Evolutionary conservation across 2,888 invertebrate species (phyloP).

Genomic region (Hirtodrosophila histrioides): DNA sequence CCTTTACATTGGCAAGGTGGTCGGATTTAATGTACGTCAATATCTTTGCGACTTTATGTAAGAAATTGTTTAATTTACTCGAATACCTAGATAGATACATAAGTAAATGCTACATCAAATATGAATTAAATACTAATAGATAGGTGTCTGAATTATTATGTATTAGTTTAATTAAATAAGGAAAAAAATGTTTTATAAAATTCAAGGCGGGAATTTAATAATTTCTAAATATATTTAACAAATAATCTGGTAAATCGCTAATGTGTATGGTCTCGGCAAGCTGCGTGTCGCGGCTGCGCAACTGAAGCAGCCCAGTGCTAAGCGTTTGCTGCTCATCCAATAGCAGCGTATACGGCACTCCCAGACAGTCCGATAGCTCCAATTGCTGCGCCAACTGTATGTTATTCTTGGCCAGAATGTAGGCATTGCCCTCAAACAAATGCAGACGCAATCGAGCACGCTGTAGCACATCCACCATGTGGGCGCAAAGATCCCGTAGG

Average conservation of each 20-base stretch:
- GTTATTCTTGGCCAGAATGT: slow-evolving; percentile 46
- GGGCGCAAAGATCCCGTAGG: slow-evolving; percentile 86
- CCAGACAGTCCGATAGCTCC: slow-evolving; percentile 83
- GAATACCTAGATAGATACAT: no score
- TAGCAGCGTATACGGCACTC: slow-evolving; percentile 90
- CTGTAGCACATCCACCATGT: slow-evolving; percentile 86
- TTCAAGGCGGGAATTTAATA: slow-evolving; percentile 4
- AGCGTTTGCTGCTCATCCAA: slow-evolving; percentile 88
- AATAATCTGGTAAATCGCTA: slow-evolving; percentile 87
- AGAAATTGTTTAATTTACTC: not conserved
- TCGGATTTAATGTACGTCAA: slow-evolving; percentile 90
- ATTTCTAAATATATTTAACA: slow-evolving; percentile 85
- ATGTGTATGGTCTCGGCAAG: slow-evolving; percentile 90
- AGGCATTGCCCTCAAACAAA: slow-evolving; percentile 1
- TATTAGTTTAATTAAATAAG: no score
- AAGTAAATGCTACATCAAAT: no score
- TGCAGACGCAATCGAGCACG: slow-evolving; percentile 84
- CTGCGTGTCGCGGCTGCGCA: slow-evolving; percentile 88
- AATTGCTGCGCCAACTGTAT: slow-evolving; percentile 65
- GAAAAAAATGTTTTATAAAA: not conserved
- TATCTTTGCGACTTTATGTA: slow-evolving; percentile 90
- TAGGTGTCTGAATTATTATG: no score
- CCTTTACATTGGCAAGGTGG: slow-evolving; percentile 89
- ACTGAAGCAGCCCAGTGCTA: slow-evolving; percentile 88
- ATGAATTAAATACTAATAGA: no score